phyloP scores from a whole-genome alignment of 2,113 vertebrate species.

The Tachysurus vachellii region DNA sequence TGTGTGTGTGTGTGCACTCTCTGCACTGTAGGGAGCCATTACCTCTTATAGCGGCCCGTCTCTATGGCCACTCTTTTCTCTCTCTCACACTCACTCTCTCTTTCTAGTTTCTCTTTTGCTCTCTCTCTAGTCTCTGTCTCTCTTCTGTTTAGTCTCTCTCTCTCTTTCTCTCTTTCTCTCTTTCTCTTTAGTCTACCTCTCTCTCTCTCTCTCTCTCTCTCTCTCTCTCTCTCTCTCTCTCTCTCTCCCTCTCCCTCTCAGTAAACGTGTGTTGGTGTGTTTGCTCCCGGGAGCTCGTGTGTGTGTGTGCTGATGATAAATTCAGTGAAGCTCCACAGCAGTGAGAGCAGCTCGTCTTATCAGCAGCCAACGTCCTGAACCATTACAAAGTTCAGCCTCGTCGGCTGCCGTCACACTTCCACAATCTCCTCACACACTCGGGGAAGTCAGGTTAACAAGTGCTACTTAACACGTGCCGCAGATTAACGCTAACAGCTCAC shows the following conservation, averaged over 20 bases:
- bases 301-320: conserved; percentile 2
- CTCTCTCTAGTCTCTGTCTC: too few species aligned
- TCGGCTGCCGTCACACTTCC: background rate
- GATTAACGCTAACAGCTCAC: background rate
- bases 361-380: background rate
- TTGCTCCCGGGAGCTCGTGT: background rate
- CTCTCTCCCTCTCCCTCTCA: background rate
- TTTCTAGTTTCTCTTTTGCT: too few species aligned
- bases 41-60: too few species aligned
- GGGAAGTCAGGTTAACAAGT: background rate
- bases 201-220: background rate
- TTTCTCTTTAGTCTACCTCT: background rate
- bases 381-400: conserved; percentile 7
- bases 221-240: background rate
- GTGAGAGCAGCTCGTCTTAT: background rate
- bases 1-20: too few species aligned
- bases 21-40: too few species aligned
- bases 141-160: too few species aligned
- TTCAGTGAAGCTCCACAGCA: background rate
- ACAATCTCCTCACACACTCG: background rate
- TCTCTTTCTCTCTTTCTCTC: too few species aligned
- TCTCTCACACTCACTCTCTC: too few species aligned
- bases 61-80: too few species aligned
- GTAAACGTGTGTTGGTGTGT: background rate
- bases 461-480: background rate